Evolutionary conservation across 2,888 invertebrate genomes (phyloP).

Genomic region (Philhelius pedissequus): DNA sequence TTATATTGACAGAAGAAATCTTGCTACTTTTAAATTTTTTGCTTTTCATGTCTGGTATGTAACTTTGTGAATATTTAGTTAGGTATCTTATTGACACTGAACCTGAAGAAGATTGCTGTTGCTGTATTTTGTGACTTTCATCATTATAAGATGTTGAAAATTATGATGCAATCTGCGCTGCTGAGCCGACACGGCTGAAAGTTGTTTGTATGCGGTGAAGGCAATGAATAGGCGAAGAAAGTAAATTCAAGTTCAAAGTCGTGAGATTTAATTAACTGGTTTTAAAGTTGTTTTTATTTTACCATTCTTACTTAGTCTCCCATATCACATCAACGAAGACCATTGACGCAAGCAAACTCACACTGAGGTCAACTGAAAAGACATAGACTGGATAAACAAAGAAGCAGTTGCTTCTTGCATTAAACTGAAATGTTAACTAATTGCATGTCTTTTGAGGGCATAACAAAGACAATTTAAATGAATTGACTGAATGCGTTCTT

Average conservation of each 20-base stretch:
- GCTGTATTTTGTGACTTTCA: background rate
- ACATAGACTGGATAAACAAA: too few species aligned
- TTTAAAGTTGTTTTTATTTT: background rate
- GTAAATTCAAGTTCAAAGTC: constrained; percentile 63
- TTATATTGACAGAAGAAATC: background rate
- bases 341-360: background rate
- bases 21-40: background rate
- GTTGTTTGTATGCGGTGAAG: background rate
- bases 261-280: constrained; percentile 26
- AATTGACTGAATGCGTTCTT: too few species aligned
- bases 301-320: background rate
- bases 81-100: background rate
- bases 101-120: constrained; percentile 17
- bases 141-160: background rate
- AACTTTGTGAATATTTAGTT: background rate
- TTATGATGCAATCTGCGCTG: background rate
- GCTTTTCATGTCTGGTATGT: background rate
- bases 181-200: too few species aligned
- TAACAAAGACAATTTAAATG: too few species aligned
- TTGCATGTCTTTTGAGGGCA: too few species aligned
- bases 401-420: too few species aligned
- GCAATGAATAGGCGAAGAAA: constrained; percentile 28
- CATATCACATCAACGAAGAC: background rate
- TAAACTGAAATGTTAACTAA: too few species aligned
- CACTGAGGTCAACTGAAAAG: background rate